Evolutionary conservation across 1,140 invertebrate species (phyloP).

Genomic region (Drosophila eugracilis): DNA sequence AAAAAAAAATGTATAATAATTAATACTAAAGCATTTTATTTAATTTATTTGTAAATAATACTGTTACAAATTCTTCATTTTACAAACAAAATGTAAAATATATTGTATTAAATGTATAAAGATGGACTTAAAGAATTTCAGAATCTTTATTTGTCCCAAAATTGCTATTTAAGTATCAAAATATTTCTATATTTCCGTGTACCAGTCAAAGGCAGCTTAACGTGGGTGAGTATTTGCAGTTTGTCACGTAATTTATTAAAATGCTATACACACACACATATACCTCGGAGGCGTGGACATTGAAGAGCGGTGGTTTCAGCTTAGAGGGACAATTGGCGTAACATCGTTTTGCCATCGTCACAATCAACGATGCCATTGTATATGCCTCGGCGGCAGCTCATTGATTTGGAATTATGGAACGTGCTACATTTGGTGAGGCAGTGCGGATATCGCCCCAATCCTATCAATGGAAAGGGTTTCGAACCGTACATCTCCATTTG

Average conservation of each 20-base stretch:
- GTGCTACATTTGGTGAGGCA: conserved; percentile 52
- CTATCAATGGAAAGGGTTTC: conserved; percentile 5
- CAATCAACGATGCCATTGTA: conserved; percentile 77
- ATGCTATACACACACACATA: conserved; percentile 61
- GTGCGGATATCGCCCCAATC: background rate
- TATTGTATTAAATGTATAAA: too few species aligned
- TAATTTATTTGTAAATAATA: too few species aligned
- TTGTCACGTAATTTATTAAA: conserved; percentile 84
- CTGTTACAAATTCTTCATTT: too few species aligned
- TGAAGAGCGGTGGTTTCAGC: conserved; percentile 1
- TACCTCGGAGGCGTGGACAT: conserved; percentile 15
- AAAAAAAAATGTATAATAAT: background rate
- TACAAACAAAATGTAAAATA: too few species aligned
- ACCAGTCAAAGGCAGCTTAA: conserved; percentile 6
- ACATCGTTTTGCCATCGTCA: conserved; percentile 78
- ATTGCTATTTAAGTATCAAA: too few species aligned
- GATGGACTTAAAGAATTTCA: too few species aligned
- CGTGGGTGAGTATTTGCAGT: conserved; percentile 57
- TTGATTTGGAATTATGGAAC: conserved; percentile 82
- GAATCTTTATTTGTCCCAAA: too few species aligned
- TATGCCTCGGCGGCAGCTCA: conserved; percentile 64
- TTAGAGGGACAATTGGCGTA: conserved; percentile 74
- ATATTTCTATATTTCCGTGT: background rate
- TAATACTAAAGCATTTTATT: too few species aligned
- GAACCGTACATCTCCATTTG: background rate